Percentiles rank a stretch among this genome's conserved stretches.
These are phyloP conservation scores for Sphaerodactylus townsendi DNA, from an alignment of 2,113 vertebrate species.

Conservation along the genomic window DNA sequence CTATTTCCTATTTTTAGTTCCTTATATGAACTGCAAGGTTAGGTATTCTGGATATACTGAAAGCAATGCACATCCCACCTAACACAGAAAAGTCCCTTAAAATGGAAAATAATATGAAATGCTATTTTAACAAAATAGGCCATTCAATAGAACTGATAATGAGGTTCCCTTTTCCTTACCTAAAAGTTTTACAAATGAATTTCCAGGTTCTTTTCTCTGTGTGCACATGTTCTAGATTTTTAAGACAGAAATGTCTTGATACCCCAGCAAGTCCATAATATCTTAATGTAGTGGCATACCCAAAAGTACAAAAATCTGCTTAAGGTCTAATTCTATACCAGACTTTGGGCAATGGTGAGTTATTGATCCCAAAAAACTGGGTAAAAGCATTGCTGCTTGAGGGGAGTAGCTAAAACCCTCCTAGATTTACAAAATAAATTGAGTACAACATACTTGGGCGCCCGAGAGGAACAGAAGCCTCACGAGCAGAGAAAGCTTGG, in stretches of 20 bases:
- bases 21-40: not conserved
- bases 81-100: not conserved
- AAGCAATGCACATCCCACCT: not conserved
- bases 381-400: constrained; percentile 6
- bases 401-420: too few species aligned
- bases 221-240: not conserved
- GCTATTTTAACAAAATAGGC: not conserved
- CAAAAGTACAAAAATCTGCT: constrained; percentile 17
- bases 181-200: not conserved
- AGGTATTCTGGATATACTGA: not conserved
- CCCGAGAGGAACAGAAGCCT: too few species aligned
- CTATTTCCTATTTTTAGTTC: not conserved
- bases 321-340: not conserved
- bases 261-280: not conserved
- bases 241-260: not conserved
- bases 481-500: too few species aligned
- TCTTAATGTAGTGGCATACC: not conserved
- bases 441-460: too few species aligned
- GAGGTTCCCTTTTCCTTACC: not conserved
- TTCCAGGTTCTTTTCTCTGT: not conserved
- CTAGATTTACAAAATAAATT: too few species aligned
- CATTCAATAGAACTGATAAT: not conserved
- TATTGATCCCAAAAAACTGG: not conserved
- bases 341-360: constrained; percentile 6
- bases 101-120: not conserved